phyloP scores from a whole-genome alignment of 2,797 vertebrate genomes.

The Eremophila alpestris region DNA sequence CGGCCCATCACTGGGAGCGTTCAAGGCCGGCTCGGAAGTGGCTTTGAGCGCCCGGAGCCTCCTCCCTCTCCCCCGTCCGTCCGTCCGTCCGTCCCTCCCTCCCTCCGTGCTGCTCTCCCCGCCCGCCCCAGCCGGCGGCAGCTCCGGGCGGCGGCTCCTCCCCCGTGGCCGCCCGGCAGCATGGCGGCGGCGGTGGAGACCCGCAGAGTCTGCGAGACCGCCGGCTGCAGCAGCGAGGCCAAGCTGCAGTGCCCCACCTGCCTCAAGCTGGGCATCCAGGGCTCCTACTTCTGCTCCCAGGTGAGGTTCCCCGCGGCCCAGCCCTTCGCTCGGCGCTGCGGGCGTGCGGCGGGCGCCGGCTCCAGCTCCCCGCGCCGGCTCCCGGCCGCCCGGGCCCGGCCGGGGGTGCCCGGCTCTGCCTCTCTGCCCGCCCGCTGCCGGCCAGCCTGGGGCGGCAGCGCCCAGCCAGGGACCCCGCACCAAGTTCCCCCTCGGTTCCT shows the following conservation, averaged over 20 bases:
- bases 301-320: conserved; percentile 63
- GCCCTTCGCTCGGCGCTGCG: neutral
- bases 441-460: neutral
- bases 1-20: rapidly evolving
- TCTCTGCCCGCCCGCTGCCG: neutral
- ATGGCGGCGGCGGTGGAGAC: conserved; percentile 85
- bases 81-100: no score
- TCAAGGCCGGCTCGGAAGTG: rapidly evolving
- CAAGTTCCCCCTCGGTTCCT: neutral
- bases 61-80: neutral
- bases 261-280: conserved; percentile 96
- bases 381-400: neutral
- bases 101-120: neutral
- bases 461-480: neutral
- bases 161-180: conserved; percentile 76
- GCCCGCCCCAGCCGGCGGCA: neutral
- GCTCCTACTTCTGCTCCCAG: conserved; percentile 98
- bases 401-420: neutral
- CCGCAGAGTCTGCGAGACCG: conserved; percentile 90
- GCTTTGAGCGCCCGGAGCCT: neutral
- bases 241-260: conserved; percentile 98
- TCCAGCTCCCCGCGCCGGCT: neutral
- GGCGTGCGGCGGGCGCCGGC: neutral
- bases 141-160: conserved; percentile 59
- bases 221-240: conserved; percentile 90